A percentile compares a stretch with the other conserved stretches of the same genome.
Conservation (phyloP, 2,888 invertebrate genomes). For the Eurytoma californica region DNA sequence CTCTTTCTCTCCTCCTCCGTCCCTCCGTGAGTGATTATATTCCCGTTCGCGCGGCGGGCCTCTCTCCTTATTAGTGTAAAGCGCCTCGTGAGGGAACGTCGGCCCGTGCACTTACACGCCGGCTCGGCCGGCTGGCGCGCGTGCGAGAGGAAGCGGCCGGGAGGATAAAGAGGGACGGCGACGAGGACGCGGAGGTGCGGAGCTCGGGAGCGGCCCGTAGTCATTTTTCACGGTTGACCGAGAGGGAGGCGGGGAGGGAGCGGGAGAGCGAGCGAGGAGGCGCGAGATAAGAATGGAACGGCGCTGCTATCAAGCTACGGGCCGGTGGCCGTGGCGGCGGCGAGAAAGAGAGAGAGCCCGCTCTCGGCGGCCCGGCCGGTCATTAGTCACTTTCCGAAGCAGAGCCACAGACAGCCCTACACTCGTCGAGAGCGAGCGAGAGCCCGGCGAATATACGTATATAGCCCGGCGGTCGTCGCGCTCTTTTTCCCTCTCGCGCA, state of each 20-base stretch:
- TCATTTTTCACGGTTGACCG: constrained; percentile 72
- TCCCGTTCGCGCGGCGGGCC: constrained; percentile 43
- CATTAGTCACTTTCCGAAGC: constrained; percentile 76
- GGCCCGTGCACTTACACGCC: not conserved
- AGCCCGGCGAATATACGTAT: constrained; percentile 29
- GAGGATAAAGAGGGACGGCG: constrained; percentile 42
- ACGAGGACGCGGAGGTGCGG: constrained; percentile 53
- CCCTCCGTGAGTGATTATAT: constrained; percentile 49
- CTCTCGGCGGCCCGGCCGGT: constrained; percentile 64
- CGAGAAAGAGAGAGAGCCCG: constrained; percentile 49
- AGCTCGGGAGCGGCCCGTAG: constrained; percentile 61
- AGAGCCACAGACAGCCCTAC: constrained; percentile 73
- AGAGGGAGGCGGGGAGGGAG: constrained; percentile 60
- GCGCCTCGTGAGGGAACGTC: constrained; percentile 24
- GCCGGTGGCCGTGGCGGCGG: constrained; percentile 60
- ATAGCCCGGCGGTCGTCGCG: constrained; percentile 32
- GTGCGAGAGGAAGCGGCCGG: constrained; percentile 16
- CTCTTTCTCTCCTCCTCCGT: not conserved
- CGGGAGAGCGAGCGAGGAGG: constrained; percentile 57
- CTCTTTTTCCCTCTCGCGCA: constrained; percentile 33
- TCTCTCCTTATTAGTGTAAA: constrained; percentile 54
- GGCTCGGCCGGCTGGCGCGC: constrained; percentile 36
- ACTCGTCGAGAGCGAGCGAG: constrained; percentile 53
- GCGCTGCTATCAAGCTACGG: constrained; percentile 57
- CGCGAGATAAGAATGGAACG: constrained; percentile 62